phyloP scores from a whole-genome alignment of 2,113 vertebrate genomes.

The Hyperopisus bebe region DNA sequence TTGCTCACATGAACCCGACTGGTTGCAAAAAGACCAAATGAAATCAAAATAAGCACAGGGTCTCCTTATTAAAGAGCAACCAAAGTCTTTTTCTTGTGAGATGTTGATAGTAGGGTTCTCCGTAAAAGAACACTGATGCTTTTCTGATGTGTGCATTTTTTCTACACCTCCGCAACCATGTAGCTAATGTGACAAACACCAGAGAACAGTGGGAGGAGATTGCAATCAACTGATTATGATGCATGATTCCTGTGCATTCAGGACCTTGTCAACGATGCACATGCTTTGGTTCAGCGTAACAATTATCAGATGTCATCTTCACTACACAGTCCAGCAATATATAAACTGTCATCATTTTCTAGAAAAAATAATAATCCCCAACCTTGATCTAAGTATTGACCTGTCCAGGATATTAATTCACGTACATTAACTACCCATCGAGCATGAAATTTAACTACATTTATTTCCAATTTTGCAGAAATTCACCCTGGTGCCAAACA shows the following conservation, averaged over 20 bases:
- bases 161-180: not conserved
- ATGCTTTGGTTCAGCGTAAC: not conserved
- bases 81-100: not conserved
- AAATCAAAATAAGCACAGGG: not conserved
- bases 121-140: not conserved
- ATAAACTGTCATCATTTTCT: not conserved
- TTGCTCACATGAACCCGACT: not conserved
- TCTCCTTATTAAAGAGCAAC: constrained; percentile 1
- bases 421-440: not conserved
- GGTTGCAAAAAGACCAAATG: not conserved
- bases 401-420: not conserved
- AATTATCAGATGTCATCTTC: not conserved
- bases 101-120: not conserved
- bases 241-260: not conserved
- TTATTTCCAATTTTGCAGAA: not conserved
- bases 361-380: not conserved
- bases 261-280: not conserved
- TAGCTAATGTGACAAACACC: not conserved
- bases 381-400: not conserved
- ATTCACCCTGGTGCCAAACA: not conserved
- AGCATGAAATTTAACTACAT: not conserved
- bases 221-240: not conserved
- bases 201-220: not conserved
- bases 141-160: not conserved
- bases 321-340: not conserved